Conservation (phyloP, 2,797 vertebrate species). For the Falco concolor region DNA sequence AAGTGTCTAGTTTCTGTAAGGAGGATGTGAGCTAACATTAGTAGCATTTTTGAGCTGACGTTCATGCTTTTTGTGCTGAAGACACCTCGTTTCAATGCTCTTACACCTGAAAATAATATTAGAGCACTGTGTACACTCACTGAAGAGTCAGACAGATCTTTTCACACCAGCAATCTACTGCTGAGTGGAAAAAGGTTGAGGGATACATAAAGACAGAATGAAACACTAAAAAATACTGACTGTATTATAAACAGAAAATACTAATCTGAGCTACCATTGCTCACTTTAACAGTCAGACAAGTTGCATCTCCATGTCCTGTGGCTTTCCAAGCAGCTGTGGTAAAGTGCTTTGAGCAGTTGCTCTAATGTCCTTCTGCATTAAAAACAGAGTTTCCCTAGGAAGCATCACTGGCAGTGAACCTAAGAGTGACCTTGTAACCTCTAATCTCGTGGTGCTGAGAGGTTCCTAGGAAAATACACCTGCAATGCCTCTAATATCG, state of each 20-base stretch:
- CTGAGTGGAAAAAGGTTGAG: neutral
- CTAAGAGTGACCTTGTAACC: neutral
- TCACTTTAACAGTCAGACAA: neutral
- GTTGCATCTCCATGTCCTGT: neutral
- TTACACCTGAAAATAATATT: neutral
- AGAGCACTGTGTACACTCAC: neutral
- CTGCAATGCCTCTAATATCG: rapidly evolving
- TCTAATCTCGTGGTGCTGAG: rapidly evolving
- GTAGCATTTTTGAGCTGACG: neutral
- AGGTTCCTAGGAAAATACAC: neutral
- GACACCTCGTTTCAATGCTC: neutral
- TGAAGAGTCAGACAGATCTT: neutral
- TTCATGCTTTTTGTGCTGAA: neutral
- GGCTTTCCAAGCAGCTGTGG: neutral
- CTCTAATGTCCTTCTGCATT: neutral
- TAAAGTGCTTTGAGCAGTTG: neutral
- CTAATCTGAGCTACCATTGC: neutral
- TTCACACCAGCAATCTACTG: neutral
- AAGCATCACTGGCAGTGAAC: neutral
- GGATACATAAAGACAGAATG: neutral
- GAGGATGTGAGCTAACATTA: neutral
- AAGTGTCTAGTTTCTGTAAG: neutral
- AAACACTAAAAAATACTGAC: neutral
- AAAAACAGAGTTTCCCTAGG: neutral
- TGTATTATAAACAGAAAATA: neutral